Evolutionary conservation across 2,113 vertebrate genomes (phyloP).

Genomic region (Felis catus): F.catus_Fca126_mat1.0 CM031412.1:238413501-238414000

Average conservation of each 20-base stretch:
- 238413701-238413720: not conserved
- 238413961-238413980: not conserved
- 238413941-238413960: no score
- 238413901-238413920: not conserved
- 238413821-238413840: no score
- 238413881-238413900: not conserved
- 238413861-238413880: not conserved
- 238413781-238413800: rapidly evolving
- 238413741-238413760: no score
- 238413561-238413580: rapidly evolving
- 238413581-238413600: no score
- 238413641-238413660: not conserved
- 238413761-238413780: rapidly evolving
- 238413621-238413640: rapidly evolving
- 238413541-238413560: not conserved
- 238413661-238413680: not conserved
- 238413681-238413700: not conserved
- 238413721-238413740: not conserved
- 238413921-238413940: not conserved
- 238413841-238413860: no score
- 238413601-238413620: not conserved
- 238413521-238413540: slow-evolving; percentile 76
- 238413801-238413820: no score
- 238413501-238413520: rapidly evolving
- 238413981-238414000: no score